Percentiles rank a stretch among this genome's conserved stretches.
These are phyloP conservation scores for Melanitta fusca DNA, from an alignment of 2,797 vertebrate genomes.

Conservation along the genomic window DNA sequence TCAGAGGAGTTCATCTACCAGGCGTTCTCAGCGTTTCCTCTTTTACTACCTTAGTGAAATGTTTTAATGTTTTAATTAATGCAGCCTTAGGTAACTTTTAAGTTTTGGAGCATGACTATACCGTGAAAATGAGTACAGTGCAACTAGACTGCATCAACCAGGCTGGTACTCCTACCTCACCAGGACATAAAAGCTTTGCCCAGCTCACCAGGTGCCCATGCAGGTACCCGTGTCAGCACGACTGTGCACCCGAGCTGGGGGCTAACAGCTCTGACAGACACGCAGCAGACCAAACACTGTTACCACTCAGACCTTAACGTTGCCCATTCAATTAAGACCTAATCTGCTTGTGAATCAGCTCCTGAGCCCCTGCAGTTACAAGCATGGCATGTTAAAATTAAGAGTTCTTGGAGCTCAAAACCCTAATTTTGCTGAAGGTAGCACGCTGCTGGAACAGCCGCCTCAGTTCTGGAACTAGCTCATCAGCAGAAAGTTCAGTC, in stretches of 20 bases:
- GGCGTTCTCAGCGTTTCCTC: neutral
- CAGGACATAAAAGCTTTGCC: neutral
- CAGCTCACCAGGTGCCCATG: neutral
- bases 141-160: neutral
- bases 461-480: neutral
- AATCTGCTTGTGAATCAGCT: neutral
- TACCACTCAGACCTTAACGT: neutral
- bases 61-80: neutral
- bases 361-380: neutral
- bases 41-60: neutral
- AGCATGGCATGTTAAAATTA: neutral
- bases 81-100: neutral
- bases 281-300: rapidly evolving
- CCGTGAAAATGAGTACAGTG: neutral
- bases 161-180: neutral
- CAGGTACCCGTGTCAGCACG: neutral
- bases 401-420: neutral
- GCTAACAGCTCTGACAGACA: neutral
- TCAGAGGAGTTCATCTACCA: neutral
- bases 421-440: neutral
- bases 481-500: neutral
- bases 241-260: neutral
- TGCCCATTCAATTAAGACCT: neutral
- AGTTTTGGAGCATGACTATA: neutral
- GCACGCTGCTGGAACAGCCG: neutral